Conservation (phyloP, 2,888 invertebrate genomes). For the Serrognathus titanus region DNA sequence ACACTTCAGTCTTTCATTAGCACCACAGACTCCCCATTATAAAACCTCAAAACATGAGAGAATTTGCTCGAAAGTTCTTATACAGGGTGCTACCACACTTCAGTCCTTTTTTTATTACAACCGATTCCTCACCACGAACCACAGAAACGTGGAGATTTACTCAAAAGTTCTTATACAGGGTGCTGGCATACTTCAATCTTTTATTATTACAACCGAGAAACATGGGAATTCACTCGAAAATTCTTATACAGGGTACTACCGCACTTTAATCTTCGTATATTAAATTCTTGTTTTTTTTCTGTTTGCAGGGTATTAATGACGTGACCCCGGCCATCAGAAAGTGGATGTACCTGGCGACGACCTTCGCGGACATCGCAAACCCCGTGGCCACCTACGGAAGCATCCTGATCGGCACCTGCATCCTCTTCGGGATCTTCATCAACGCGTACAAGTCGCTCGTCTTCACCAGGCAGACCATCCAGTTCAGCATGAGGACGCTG, state of each 20-base stretch:
- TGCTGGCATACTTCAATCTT: too few species aligned
- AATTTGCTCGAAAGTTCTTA: too few species aligned
- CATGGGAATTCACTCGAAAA: too few species aligned
- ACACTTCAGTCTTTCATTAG: background rate
- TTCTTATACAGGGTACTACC: background rate
- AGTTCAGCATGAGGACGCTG: slow-evolving; percentile 70
- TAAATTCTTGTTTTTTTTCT: slow-evolving; percentile 1
- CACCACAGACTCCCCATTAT: too few species aligned
- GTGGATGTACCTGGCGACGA: slow-evolving; percentile 78
- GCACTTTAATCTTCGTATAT: background rate
- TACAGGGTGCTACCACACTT: too few species aligned
- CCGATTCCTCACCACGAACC: too few species aligned
- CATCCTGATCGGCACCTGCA: slow-evolving; percentile 65
- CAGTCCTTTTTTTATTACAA: too few species aligned
- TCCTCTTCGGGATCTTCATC: slow-evolving; percentile 64
- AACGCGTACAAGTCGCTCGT: slow-evolving; percentile 73
- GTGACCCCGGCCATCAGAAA: slow-evolving; percentile 74
- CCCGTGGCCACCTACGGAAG: slow-evolving; percentile 70
- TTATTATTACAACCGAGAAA: too few species aligned
- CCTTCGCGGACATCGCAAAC: slow-evolving; percentile 68
- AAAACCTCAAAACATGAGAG: background rate
- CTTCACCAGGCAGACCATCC: slow-evolving; percentile 71
- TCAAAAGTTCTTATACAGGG: too few species aligned
- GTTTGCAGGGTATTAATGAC: slow-evolving; percentile 69
- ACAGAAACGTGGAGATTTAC: too few species aligned